phyloP scores from a whole-genome alignment of 2,797 vertebrate genomes.

The Hybognathus amarus region DNA sequence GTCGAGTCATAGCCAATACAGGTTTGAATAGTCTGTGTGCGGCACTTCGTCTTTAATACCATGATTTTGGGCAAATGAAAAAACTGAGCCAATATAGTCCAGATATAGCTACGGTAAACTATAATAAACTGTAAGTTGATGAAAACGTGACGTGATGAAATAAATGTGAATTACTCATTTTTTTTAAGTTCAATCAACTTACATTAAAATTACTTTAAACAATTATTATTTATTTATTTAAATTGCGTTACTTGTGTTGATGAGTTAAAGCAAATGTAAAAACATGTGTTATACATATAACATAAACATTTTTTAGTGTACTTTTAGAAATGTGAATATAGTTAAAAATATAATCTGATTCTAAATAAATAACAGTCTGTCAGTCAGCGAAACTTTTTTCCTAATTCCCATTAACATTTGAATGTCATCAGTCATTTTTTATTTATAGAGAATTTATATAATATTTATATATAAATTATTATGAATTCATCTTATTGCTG shows the following conservation, averaged over 20 bases:
- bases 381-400: constrained; percentile 1
- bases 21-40: background rate
- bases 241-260: too few species aligned
- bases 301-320: too few species aligned
- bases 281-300: too few species aligned
- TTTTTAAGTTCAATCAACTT: too few species aligned
- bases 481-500: constrained; percentile 34
- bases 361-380: background rate
- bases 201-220: too few species aligned
- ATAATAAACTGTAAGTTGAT: background rate
- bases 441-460: constrained; percentile 27
- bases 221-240: too few species aligned
- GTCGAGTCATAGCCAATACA: background rate
- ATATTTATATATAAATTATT: constrained; percentile 10
- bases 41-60: background rate
- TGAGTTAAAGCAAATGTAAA: too few species aligned
- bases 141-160: background rate
- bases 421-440: constrained; percentile 53
- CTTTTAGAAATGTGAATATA: background rate
- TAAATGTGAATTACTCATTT: background rate
- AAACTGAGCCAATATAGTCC: background rate
- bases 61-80: background rate
- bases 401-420: constrained; percentile 41
- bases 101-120: background rate
- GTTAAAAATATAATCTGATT: background rate